These are phyloP conservation scores for Drosophila algonquin DNA, from an alignment of 2,888 invertebrate genomes.

Conservation along the genomic window DNA sequence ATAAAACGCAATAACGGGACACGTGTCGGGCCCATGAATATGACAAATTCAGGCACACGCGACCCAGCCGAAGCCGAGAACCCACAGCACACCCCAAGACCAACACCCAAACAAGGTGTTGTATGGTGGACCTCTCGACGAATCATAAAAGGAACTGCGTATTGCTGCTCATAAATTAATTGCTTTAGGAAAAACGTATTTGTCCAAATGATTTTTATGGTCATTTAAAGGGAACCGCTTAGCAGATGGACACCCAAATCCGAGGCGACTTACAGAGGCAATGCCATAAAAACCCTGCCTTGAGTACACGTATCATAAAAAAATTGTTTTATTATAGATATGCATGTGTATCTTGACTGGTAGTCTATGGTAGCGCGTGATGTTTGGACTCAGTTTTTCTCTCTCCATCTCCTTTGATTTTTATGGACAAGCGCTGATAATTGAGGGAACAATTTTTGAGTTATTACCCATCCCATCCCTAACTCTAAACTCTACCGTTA, in stretches of 20 bases:
- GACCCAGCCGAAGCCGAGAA: not conserved
- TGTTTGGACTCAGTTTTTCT: slow-evolving; percentile 10
- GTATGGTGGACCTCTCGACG: slow-evolving; percentile 38
- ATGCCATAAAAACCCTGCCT: slow-evolving; percentile 50
- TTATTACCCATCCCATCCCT: slow-evolving; percentile 36
- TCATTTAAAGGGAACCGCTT: slow-evolving; percentile 47
- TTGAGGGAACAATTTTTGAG: slow-evolving; percentile 60
- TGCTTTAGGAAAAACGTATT: slow-evolving; percentile 47
- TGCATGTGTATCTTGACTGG: not conserved
- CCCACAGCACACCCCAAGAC: slow-evolving; percentile 11
- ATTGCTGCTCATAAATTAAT: slow-evolving; percentile 44
- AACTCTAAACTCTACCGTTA: slow-evolving; percentile 9
- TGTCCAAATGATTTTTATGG: slow-evolving; percentile 56
- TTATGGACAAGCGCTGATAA: slow-evolving; percentile 48
- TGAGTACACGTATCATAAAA: slow-evolving; percentile 19
- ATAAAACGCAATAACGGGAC: slow-evolving; percentile 57
- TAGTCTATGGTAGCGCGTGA: slow-evolving; percentile 19
- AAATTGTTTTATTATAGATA: slow-evolving; percentile 3
- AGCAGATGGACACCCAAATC: slow-evolving; percentile 14
- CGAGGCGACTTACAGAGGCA: slow-evolving; percentile 11
- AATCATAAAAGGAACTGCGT: slow-evolving; percentile 21
- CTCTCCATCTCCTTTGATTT: slow-evolving; percentile 13
- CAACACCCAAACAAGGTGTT: slow-evolving; percentile 58
- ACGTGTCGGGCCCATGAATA: slow-evolving; percentile 59
- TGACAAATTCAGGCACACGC: slow-evolving; percentile 48